Base-by-base conservation (phyloP, 2,888 invertebrate genomes). In the Lissonota sp. region DNA sequence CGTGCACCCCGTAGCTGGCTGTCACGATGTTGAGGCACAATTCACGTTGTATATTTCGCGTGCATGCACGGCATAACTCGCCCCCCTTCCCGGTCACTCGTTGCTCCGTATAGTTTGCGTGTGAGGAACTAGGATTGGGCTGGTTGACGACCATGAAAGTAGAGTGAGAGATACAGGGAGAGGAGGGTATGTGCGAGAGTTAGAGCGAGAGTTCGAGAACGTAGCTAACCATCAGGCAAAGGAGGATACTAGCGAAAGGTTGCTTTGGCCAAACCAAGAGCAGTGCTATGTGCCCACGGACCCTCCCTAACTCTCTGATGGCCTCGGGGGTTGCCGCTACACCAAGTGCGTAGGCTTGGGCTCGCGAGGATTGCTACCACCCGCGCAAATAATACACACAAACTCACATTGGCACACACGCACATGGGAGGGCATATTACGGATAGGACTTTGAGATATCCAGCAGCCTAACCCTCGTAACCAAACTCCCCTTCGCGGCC, bases 381-480 rank as follows among this genome's bases (percentile, higher is more conserved):
- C 63, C 63, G 42, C 57, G 72, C 64, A 58, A 39, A 42, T 7
- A 39, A 42, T 7, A 64, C n/a, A n/a, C 37, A 49, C 49, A 39
- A 26, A 55, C 26, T 3, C 26, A 26, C 26, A 26, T 26, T 26
- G 26, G n/a, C n/a, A 26, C 26, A 26, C 1, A 46, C 5, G n/a
- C 37, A 12, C 44, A 10, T 44, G 82, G 58, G 75, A 84, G 85
- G 88, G 90, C 89, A 91, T 91, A 91, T 91, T 91, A 91, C 90
- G 90, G 89, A 91, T 90, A 90, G 91, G 89, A 91, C 90, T 89
- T 87, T 88, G 89, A 91, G 91, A 91, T 91, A 92, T 91, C 89
- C 90, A 88, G 86, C 90, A 84, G 74, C 76, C 79, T 39, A 60
- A 64, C 49, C 60, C 80, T 62, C 60, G 10, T 62, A 69, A 26